These are phyloP conservation scores for Anomalospiza imberbis DNA, from an alignment of 2,797 vertebrate genomes.

Conservation along the genomic window DNA sequence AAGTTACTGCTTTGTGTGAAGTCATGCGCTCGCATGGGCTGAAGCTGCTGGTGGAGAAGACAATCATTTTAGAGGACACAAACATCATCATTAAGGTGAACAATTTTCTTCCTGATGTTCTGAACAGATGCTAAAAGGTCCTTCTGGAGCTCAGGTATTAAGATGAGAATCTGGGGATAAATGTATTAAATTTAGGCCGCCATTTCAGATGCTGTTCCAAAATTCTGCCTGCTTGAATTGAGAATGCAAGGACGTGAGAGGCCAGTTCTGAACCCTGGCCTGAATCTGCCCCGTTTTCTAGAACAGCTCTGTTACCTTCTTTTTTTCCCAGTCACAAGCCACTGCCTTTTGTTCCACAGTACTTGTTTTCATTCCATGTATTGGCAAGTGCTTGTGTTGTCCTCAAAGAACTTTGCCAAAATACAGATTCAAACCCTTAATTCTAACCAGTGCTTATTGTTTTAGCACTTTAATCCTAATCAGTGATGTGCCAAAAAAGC, in stretches of 20 bases:
- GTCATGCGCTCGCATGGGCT: conserved; percentile 7
- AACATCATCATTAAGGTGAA: conserved; percentile 72
- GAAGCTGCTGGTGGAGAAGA: conserved; percentile 73
- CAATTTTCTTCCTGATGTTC: background rate
- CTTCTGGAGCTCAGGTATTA: background rate
- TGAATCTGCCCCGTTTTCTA: background rate
- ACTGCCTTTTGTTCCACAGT: background rate
- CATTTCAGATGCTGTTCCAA: background rate
- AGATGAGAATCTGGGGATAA: background rate
- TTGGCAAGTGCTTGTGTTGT: background rate
- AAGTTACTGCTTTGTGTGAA: conserved; percentile 71
- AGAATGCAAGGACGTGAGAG: background rate
- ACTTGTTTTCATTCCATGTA: background rate
- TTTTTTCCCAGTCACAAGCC: background rate
- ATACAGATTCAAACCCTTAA: background rate
- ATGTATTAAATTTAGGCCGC: background rate
- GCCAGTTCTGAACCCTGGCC: background rate
- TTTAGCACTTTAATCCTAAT: background rate
- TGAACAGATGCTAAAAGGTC: background rate
- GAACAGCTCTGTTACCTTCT: background rate
- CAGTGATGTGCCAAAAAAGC: background rate
- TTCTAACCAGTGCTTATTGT: background rate
- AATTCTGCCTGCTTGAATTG: background rate
- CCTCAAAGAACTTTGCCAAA: background rate
- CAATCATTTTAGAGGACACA: conserved; percentile 71